Percentiles rank a stretch among this genome's conserved stretches.
Conservation (phyloP, 2,113 vertebrate species). For the Muntiacus muntjak region DNA sequence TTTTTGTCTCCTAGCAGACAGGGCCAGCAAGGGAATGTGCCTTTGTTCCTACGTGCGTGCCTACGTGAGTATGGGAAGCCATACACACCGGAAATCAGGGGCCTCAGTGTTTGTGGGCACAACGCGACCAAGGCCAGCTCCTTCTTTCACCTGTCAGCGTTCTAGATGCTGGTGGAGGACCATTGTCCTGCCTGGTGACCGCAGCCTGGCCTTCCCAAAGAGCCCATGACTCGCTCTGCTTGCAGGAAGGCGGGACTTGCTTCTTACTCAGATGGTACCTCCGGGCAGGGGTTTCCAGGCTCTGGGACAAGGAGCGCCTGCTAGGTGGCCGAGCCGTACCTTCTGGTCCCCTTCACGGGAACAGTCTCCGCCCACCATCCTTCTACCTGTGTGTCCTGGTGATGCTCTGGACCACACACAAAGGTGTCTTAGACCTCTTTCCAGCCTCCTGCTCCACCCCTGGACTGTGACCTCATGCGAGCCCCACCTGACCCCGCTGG, state of each 20-base stretch:
- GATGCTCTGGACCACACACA: neutral
- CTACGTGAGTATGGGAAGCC: neutral
- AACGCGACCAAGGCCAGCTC: neutral
- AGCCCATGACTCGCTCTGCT: neutral
- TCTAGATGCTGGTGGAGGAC: neutral
- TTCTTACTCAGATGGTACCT: accelerated
- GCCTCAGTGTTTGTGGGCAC: neutral
- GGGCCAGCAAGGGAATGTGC: neutral
- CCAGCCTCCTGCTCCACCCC: too few species aligned
- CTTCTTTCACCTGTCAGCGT: neutral
- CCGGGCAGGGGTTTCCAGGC: neutral
- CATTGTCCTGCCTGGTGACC: neutral
- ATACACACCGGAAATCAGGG: neutral
- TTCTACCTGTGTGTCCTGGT: neutral
- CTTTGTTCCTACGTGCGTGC: neutral
- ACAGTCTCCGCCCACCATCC: neutral
- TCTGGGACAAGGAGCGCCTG: neutral
- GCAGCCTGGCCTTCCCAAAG: too few species aligned
- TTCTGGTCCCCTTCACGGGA: neutral
- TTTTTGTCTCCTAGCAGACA: neutral
- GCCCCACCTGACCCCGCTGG: too few species aligned
- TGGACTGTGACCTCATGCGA: neutral
- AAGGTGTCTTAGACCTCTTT: neutral
- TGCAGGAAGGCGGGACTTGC: neutral
- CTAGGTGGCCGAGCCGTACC: neutral